Evolutionary conservation across 2,113 vertebrate species (phyloP).

Genomic region (Dendrocopos noguchii): DNA sequence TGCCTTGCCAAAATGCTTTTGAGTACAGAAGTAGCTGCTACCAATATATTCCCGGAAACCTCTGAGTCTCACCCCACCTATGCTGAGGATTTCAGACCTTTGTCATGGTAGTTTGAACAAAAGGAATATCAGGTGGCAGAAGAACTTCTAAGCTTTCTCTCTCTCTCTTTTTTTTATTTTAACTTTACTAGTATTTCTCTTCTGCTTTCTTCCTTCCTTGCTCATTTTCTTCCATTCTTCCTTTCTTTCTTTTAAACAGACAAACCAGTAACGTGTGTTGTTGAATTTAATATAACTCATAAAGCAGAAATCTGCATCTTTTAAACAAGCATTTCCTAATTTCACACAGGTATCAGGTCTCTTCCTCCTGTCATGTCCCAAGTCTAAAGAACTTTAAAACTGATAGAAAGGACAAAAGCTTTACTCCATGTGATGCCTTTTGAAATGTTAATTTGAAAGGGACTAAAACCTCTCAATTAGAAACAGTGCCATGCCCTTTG

Average conservation of each 20-base stretch:
- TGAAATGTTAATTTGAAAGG: conserved; percentile 29
- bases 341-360: not conserved
- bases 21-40: not conserved
- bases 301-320: not conserved
- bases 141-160: not conserved
- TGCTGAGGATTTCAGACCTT: not conserved
- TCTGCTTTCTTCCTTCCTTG: not conserved
- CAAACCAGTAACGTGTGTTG: not conserved
- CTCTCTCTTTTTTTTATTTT: no score
- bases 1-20: not conserved
- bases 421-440: not conserved
- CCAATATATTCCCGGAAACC: not conserved
- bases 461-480: not conserved
- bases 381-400: not conserved
- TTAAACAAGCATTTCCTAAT: not conserved
- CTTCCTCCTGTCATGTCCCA: not conserved
- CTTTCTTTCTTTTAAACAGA: not conserved
- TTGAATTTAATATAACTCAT: not conserved
- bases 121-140: not conserved
- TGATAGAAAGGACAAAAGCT: not conserved
- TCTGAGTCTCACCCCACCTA: not conserved
- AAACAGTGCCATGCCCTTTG: not conserved
- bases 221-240: not conserved
- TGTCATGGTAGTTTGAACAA: not conserved
- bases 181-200: not conserved